phyloP scores from a whole-genome alignment of 2,797 vertebrate species.

The Lithobates pipiens region DNA sequence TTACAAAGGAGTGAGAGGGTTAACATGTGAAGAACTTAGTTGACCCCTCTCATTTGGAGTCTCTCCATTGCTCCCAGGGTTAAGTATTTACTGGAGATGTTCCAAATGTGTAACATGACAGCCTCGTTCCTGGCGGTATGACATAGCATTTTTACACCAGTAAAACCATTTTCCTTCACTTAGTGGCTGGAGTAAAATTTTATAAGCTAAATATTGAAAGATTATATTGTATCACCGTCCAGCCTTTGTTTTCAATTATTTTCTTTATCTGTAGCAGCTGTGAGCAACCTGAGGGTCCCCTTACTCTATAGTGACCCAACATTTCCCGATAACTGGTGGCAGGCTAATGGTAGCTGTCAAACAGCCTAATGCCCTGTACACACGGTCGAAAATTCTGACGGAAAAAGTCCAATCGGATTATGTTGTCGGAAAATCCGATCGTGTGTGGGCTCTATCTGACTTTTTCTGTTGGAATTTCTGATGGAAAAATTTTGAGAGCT shows the following conservation, averaged over 20 bases:
- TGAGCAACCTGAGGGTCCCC: not conserved
- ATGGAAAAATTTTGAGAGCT: no score
- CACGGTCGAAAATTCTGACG: no score
- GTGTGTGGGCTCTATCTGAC: no score
- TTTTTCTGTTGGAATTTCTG: no score
- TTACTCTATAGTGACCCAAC: no score
- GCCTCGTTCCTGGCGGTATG: not conserved
- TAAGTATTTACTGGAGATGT: slow-evolving; percentile 5
- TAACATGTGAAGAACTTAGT: not conserved
- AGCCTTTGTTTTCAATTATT: no score
- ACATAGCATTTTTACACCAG: slow-evolving; percentile 1
- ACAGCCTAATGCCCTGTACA: no score
- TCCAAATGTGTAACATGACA: slow-evolving; percentile 11
- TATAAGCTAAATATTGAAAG: not conserved
- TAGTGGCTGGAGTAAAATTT: not conserved
- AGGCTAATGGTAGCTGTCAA: no score
- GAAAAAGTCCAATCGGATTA: no score
- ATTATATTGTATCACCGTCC: not conserved
- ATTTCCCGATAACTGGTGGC: no score
- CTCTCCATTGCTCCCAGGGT: not conserved
- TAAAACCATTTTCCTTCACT: not conserved
- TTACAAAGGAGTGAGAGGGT: not conserved
- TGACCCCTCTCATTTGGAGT: slow-evolving; percentile 10
- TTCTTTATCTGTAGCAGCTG: not conserved
- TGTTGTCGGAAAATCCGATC: no score